Base-by-base conservation (phyloP, 2,797 vertebrate genomes). In the Phalanger gymnotis region DNA sequence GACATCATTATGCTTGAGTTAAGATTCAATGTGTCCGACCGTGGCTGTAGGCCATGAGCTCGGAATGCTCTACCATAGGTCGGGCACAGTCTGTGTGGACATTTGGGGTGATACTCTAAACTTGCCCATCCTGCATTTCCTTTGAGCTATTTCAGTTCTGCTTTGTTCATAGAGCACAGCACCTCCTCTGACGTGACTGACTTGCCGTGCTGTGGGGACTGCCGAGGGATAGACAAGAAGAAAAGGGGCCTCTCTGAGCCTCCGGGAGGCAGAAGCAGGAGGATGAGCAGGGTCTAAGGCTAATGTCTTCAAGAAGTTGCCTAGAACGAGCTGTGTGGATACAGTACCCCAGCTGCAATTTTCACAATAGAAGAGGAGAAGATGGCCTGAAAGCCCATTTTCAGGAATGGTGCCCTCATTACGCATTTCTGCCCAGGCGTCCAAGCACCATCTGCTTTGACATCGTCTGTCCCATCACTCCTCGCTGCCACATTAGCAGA, bases 371-470 rank as follows among this genome's bases (percentile, higher is more conserved):
- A 56, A 5, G 27, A 5, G 89, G 47, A 16, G 53, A 6, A 11
- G 52, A 5, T 25, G 47, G 51, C 31, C 54, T 89, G 54, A 89
- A 94, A 54, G 19, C 40, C 54, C 93, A 91, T 57, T 94, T 73
- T 58, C 58, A 90, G 93, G 89, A 90, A 27, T 47, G 0, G 66
- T 52, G 52, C 10, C 57, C 25, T 81, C 91, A 22, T 93, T 40
- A 19, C 11, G 31, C 91, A 58, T 96, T 92, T 90, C 90, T 95
- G 90, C 93, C 55, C 90, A 92, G 92, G 93, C 58, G 0, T 87
- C 73, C 95, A 53, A n/a, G 92, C 3, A 47, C 98, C 97, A 91
- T 97, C 96, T 95, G 96, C 92, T 92, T 93, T 94, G 12, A 91
- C 12, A 30, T 81, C 31, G 51, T 54, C 87, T 22, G 14, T 52